Evolutionary conservation across 2,113 vertebrate species (phyloP).

Genomic region (Vidua chalybeata): DNA sequence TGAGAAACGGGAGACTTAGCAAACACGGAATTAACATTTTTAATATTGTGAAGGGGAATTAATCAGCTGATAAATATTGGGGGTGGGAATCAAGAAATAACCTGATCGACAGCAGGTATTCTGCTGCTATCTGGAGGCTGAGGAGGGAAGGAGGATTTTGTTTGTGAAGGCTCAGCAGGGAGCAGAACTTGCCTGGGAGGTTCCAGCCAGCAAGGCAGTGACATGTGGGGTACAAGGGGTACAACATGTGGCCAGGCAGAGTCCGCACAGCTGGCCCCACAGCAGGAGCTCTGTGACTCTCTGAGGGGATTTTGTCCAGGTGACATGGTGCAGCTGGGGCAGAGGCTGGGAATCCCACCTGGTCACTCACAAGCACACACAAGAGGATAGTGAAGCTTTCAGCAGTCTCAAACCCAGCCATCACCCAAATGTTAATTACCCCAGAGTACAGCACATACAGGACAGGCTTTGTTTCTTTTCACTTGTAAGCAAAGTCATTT

Average conservation of each 20-base stretch:
- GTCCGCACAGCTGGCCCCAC: not conserved
- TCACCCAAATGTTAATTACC: not conserved
- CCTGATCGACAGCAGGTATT: slow-evolving; percentile 5
- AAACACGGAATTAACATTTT: slow-evolving; percentile 69
- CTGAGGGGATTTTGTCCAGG: not conserved
- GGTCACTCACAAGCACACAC: not conserved
- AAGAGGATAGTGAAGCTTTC: rapidly evolving
- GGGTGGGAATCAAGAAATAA: not conserved
- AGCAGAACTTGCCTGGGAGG: not conserved
- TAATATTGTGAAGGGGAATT: slow-evolving; percentile 63
- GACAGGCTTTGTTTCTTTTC: not conserved
- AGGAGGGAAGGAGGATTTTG: not conserved
- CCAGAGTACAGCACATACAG: not conserved
- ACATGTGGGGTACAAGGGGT: rapidly evolving
- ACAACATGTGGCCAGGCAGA: not conserved
- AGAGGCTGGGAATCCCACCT: not conserved
- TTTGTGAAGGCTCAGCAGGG: not conserved
- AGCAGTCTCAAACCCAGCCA: not conserved
- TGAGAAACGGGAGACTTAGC: slow-evolving; percentile 35
- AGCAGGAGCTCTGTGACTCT: not conserved
- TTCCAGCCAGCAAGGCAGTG: not conserved
- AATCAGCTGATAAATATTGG: slow-evolving; percentile 34
- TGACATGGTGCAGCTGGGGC: not conserved
- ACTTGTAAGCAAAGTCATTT: not conserved
- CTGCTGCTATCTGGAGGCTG: slow-evolving; percentile 48